Conservation (phyloP, 1,140 invertebrate species). For the Papilio polytes region DNA sequence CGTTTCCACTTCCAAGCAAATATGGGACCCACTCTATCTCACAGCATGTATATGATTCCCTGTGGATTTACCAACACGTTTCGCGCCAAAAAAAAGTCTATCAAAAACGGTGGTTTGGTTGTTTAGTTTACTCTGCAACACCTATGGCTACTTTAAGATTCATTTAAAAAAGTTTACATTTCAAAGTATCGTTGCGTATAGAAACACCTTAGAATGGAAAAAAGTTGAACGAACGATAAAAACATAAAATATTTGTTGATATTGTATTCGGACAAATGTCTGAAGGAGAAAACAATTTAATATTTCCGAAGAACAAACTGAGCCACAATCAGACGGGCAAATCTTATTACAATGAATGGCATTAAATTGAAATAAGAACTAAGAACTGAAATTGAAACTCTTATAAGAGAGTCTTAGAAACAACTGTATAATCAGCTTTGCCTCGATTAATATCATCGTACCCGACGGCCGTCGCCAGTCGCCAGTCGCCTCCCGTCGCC, state of each 20-base stretch:
- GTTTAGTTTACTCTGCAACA: conserved; percentile 12
- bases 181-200: neutral
- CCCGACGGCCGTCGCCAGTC: conserved; percentile 50
- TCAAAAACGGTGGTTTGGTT: conserved; percentile 31
- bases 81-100: conserved; percentile 32
- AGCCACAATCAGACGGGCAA: conserved; percentile 36
- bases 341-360: conserved; percentile 43
- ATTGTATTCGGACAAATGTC: neutral
- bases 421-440: conserved; percentile 80
- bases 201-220: neutral
- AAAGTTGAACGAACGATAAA: neutral
- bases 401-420: conserved; percentile 69
- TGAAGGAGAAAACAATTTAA: conserved; percentile 22
- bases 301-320: conserved; percentile 22
- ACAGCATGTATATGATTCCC: conserved; percentile 36
- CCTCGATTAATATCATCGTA: conserved; percentile 77
- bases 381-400: conserved; percentile 65
- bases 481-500: conserved; percentile 41
- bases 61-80: conserved; percentile 40
- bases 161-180: neutral
- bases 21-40: conserved; percentile 36
- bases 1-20: conserved; percentile 37
- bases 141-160: neutral
- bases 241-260: neutral
- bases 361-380: conserved; percentile 49